phyloP scores from a whole-genome alignment of 2,113 vertebrate genomes.

The Ophthalmolycus amberensis region DNA sequence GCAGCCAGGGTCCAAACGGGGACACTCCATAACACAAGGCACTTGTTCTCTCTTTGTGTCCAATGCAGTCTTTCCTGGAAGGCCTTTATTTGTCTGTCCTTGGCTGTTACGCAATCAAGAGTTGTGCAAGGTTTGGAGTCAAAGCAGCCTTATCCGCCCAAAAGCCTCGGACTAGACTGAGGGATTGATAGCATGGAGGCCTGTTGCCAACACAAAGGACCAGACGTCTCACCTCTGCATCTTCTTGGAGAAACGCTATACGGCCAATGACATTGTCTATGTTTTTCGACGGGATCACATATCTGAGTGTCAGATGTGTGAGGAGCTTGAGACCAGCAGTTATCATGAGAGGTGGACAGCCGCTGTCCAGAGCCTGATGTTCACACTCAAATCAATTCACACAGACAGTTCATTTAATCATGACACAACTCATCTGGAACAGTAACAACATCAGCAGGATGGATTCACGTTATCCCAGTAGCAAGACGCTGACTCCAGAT shows the following conservation, averaged over 20 bases:
- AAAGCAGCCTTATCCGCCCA: constrained; percentile 71
- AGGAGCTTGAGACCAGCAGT: constrained; percentile 6
- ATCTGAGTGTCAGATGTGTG: not conserved
- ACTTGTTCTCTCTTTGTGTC: constrained; percentile 58
- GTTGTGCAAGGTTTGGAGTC: constrained; percentile 67
- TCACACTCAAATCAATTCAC: constrained; percentile 3
- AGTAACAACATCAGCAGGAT: not conserved
- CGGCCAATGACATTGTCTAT: not conserved
- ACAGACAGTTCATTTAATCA: constrained; percentile 10
- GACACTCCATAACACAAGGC: constrained; percentile 60
- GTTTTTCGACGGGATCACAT: not conserved
- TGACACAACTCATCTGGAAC: constrained; percentile 13
- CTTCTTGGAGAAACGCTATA: constrained; percentile 22
- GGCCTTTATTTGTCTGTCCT: constrained; percentile 51
- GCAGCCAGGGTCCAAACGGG: constrained; percentile 42
- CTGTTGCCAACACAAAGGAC: constrained; percentile 72
- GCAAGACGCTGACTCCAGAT: not conserved
- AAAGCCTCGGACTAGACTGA: constrained; percentile 53
- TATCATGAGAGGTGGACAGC: not conserved
- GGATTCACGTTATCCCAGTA: not conserved
- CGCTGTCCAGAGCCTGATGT: constrained; percentile 9
- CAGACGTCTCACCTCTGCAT: constrained; percentile 61
- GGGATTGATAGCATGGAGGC: constrained; percentile 48
- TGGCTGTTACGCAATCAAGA: constrained; percentile 60
- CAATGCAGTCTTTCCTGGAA: constrained; percentile 31